Evolutionary conservation across 2,797 vertebrate species (phyloP).

Genomic region (Spea hammondii): DNA sequence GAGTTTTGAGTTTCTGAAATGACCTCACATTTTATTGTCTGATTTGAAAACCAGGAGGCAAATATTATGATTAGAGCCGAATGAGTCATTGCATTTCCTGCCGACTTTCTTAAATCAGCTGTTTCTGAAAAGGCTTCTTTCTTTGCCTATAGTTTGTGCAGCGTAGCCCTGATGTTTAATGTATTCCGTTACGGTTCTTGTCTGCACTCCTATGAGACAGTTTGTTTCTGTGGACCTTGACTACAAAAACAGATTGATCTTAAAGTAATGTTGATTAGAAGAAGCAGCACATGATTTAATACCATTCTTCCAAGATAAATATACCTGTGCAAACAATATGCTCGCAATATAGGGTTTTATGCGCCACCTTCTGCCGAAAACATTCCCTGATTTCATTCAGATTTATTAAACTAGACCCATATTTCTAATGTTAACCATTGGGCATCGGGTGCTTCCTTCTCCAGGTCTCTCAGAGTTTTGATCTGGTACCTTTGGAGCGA

Average conservation of each 20-base stretch:
- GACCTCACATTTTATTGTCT: conserved; percentile 20
- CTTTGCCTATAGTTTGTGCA: neutral
- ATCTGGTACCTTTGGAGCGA: no score
- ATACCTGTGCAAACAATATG: no score
- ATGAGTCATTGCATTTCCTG: conserved; percentile 12
- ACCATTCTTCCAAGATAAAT: neutral
- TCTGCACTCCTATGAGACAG: neutral
- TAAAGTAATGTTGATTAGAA: no score
- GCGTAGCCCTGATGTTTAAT: conserved; percentile 1
- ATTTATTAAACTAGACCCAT: no score
- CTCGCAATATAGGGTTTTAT: no score
- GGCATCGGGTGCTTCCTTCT: no score
- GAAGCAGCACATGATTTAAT: no score
- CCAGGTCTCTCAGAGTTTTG: no score
- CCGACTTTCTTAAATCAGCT: neutral
- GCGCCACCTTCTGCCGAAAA: no score
- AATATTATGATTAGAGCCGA: conserved; percentile 23
- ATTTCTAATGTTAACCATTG: no score
- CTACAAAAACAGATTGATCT: conserved; percentile 5
- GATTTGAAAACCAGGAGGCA: conserved; percentile 32
- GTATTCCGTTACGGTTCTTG: neutral
- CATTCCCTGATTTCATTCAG: no score
- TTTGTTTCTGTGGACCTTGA: neutral
- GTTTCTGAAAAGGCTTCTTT: conserved; percentile 1
- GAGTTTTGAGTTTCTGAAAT: conserved; percentile 5